Evolutionary conservation across 2,888 invertebrate species (phyloP).

Genomic region (Onthophagus sagittarius): DNA sequence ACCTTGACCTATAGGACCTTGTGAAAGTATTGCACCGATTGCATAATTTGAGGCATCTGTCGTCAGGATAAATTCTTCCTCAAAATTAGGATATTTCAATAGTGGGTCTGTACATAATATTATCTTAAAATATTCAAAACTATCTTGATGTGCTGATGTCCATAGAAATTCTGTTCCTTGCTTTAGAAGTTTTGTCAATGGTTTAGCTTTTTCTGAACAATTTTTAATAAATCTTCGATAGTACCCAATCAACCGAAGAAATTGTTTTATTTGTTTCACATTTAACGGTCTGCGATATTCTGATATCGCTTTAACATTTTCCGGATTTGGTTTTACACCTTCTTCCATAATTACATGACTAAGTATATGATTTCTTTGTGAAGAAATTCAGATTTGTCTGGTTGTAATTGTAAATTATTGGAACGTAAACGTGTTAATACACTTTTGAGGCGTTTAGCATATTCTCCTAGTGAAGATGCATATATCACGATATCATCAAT

Average conservation of each 20-base stretch:
- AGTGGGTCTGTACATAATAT: conserved; percentile 22
- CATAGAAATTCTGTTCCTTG: no score
- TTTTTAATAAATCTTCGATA: no score
- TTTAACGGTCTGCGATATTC: conserved; percentile 19
- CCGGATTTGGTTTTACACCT: conserved; percentile 30
- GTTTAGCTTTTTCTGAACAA: no score
- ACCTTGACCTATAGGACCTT: conserved; percentile 33
- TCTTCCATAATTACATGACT: conserved; percentile 33
- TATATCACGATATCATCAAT: no score
- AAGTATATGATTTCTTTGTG: no score
- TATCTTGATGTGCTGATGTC: conserved; percentile 12
- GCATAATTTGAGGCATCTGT: conserved; percentile 41
- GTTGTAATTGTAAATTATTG: no score
- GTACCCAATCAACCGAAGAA: no score
- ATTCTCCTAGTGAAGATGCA: no score
- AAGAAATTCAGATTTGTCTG: no score
- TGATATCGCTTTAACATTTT: conserved; percentile 18
- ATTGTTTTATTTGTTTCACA: conserved; percentile 23
- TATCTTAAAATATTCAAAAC: conserved; percentile 24
- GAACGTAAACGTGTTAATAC: no score
- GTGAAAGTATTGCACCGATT: conserved; percentile 36
- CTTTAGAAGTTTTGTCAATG: no score
- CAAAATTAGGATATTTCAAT: conserved; percentile 30
- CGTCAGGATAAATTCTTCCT: conserved; percentile 34
- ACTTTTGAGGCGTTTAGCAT: no score